Evolutionary conservation across 92 coral and sea anemone genomes (phyloP), one percentile per base, ranked within the genome.

Genomic region (Epizoanthus scotinus): DNA sequence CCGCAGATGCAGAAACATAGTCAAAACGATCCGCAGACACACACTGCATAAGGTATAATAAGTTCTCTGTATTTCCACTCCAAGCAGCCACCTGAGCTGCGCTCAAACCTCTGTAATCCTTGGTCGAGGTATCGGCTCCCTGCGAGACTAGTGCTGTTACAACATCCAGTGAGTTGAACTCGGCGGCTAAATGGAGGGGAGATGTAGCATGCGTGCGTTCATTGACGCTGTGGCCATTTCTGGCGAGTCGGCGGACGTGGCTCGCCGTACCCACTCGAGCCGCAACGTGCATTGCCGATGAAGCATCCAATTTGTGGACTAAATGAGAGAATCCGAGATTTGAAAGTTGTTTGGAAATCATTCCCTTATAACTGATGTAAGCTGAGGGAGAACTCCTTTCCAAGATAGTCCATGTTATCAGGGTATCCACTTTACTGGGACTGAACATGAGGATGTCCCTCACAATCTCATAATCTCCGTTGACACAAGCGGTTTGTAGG

Each of bases 131-230:
- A 25, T 12, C 31, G 13, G 66, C 66, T n/a, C 66, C 66, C 9
- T 61, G 26, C 1, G 66, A 61, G 15, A 61, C 26, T 25, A 61
- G 13, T 15, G 24, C 36, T 15, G 25, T 61, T 4, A 75, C 81
- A 59, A 75, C 58, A 1, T 58, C 81, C 24, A 58, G 42, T 14
- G 34, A 19, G 53, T 75, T 75, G 68, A 38, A 13, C 67, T 75
- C 81, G 20, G 68, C 81, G 19, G 81, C 81, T 6, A 38, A n/a
- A n/a, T 75, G 81, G 34, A 75, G 81, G 8, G 81, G 58, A 38
- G 68, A 6, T 8, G 81, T 20, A 5, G 56, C 81, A 44, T 57
- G 12, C 15, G 15, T 38, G 15, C 61, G 38, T 4, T 75, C 68
- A 13, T 75, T 75, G 29, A 75, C 57, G 40, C 25, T 21, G 29